Conservation (phyloP, 2,797 vertebrate species). For the Rhinophrynus dorsalis region DNA sequence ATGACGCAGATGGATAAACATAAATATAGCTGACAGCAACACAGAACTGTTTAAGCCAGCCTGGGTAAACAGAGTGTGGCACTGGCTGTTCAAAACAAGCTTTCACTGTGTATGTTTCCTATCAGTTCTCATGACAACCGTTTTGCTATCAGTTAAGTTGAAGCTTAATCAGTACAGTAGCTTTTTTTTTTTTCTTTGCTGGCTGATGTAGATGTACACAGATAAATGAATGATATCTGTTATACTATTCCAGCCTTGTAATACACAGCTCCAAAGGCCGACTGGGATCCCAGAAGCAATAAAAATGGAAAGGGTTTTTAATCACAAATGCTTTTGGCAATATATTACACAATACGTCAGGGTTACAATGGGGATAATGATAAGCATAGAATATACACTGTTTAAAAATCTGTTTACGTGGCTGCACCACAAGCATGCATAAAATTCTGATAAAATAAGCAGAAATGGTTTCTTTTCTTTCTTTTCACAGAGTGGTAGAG, state of each 20-base stretch:
- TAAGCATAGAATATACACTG: neutral
- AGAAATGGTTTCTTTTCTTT: too few species aligned
- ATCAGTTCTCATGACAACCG: constrained; percentile 61
- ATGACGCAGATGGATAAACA: constrained; percentile 52
- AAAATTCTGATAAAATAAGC: too few species aligned
- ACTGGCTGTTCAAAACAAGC: constrained; percentile 59
- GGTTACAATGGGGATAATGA: neutral
- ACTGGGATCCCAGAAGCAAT: neutral
- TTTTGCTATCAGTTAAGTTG: constrained; percentile 57
- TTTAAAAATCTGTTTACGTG: neutral
- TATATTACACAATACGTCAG: neutral
- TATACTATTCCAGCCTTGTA: constrained; percentile 25
- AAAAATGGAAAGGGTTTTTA: neutral
- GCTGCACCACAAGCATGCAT: too few species aligned
- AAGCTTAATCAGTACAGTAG: constrained; percentile 27
- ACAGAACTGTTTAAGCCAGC: constrained; percentile 55
- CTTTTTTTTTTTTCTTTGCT: constrained; percentile 15
- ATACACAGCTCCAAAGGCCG: constrained; percentile 8
- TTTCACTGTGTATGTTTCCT: constrained; percentile 58
- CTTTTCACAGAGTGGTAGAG: too few species aligned
- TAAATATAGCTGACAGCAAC: constrained; percentile 61
- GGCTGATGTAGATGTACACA: neutral
- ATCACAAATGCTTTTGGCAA: neutral
- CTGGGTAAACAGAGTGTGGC: constrained; percentile 59
- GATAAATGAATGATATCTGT: constrained; percentile 22